Base-by-base conservation (phyloP, 35 echinoderm and acorn worm species). In the Acanthaster planci region DNA sequence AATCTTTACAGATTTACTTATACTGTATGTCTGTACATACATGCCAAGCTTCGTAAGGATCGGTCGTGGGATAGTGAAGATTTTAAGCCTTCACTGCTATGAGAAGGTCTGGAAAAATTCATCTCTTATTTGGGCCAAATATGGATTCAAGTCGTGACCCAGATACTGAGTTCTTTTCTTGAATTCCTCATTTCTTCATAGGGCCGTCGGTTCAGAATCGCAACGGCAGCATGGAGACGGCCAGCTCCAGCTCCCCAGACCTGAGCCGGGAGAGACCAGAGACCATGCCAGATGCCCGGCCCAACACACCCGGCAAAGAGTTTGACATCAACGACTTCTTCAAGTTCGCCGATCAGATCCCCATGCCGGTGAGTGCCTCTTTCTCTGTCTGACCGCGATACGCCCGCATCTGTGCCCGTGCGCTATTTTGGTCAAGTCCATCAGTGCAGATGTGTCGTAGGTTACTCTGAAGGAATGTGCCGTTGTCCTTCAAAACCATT, bases 291-390 rank as follows among this genome's bases (percentile, higher is more conserved):
- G 81, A 82, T 52, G 42, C 83, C 26, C 51, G 82, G 10, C 37
- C 35, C 29, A 23, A 82, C 38, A 90, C 59, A n/a, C 51, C 80
- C 10, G 56, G 32, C 78, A 89, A 93, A 52, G 90, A 90, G 5
- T 97, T 97, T 88, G 95, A 97, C 77, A 89, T 97, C 87, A 97
- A 97, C 50, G 87, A 93, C 17, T 97, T 97, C 91, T 97, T 97
- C 82, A 97, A 87, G 40, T 87, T 97, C 76, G 52, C 82, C 19
- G 90, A 97, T 77, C 7, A 72, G 7, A 72, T 72, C 26, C 75
- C 88, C 56, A 85, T 97, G 79, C 80, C 87, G 60, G 93, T 97
- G 81, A 77, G 86, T 87, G n/a, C 37, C 7, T 31, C 34, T 72
- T 72, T 4, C 4, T 47, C 12, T 47, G 12, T 47, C 42, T 6